Base-by-base conservation (phyloP, 2,797 vertebrate species). In the Pagetopsis macropterus region DNA sequence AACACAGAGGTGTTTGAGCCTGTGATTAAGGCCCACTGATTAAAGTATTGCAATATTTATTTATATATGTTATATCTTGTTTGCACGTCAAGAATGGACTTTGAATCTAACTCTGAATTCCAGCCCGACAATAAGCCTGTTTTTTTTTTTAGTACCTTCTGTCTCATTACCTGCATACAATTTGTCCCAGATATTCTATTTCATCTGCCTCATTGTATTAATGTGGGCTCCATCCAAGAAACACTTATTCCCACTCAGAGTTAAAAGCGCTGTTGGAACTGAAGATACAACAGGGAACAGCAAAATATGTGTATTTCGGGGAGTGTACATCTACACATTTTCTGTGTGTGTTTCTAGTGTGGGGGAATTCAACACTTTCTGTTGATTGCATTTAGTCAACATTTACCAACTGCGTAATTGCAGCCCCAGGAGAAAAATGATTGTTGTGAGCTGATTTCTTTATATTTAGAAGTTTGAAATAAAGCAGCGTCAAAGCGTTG, bases 151-250 rank as follows among this genome's bases (percentile, higher is more conserved):
- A 19, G 7, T 27, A 3, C 31, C 31, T 21, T 37, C 6, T 37
- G 33, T 9, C 55, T 13, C 4, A 56, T 37, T 9, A 57, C 43
- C 54, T 51, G 31, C 15, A 2, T 46, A 37, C 40, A 1, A 27
- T 62, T 61, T 52, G 13, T 31, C 64, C 57, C 67, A 65, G 55
- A 68, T 85, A 66, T 66, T 73, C 65, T 72, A 58, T 65, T 78
- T 80, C 72, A 82, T 90, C 84, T 77, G 73, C 75, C 88, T 76
- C 61, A 67, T 81, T 87, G 84, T 82, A 65, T 85, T 83, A 88
- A 76, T 71, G 68, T 89, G 86, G 81, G 88, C 77, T 89, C 71
- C 78, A 78, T 91, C 90, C 87, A 90, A 88, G 74, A 92, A 84
- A 80, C 82, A 87, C 88, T 82, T 89, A 83, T 91, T 89, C 88